phyloP scores from a whole-genome alignment of 1,140 invertebrate species.

The Drosophila paulistorum region DNA sequence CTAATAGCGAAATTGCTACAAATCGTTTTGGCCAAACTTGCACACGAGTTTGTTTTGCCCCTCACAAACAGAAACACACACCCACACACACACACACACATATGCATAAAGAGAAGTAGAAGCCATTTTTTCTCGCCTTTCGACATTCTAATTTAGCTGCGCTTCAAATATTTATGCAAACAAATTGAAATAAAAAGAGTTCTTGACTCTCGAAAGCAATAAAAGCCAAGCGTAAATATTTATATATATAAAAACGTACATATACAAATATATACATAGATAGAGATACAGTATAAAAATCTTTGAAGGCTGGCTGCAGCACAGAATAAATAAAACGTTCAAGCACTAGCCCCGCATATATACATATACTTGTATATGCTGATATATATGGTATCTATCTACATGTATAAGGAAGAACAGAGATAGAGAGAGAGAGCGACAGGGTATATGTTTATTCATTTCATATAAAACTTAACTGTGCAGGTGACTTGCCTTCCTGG shows the following conservation, averaged over 20 bases:
- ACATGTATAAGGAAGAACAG: no score
- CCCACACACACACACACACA: conserved; percentile 22
- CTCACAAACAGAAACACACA: conserved; percentile 12
- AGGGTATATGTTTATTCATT: conserved; percentile 4
- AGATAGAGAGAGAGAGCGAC: no score
- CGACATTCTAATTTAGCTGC: conserved; percentile 75
- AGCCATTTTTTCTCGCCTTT: conserved; percentile 63
- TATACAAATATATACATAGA: conserved; percentile 16
- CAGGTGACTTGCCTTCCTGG: conserved; percentile 12
- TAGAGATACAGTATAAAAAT: conserved; percentile 19
- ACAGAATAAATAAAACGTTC: conserved; percentile 35
- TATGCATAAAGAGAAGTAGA: conserved; percentile 12
- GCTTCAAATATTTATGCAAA: conserved; percentile 80
- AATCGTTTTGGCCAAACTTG: conserved; percentile 80
- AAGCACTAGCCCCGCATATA: background rate
- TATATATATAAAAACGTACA: conserved; percentile 30
- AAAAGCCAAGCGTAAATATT: conserved; percentile 76
- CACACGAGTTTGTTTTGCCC: conserved; percentile 66
- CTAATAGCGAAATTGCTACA: conserved; percentile 81
- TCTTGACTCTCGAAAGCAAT: conserved; percentile 67
- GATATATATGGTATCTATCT: background rate
- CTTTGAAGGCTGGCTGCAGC: conserved; percentile 6
- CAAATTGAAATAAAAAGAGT: conserved; percentile 80
- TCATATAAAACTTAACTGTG: conserved; percentile 21
- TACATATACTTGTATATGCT: background rate